Conservation (phyloP, 2,888 invertebrate genomes). For the Dimorphilus gyrociliatus region DNA sequence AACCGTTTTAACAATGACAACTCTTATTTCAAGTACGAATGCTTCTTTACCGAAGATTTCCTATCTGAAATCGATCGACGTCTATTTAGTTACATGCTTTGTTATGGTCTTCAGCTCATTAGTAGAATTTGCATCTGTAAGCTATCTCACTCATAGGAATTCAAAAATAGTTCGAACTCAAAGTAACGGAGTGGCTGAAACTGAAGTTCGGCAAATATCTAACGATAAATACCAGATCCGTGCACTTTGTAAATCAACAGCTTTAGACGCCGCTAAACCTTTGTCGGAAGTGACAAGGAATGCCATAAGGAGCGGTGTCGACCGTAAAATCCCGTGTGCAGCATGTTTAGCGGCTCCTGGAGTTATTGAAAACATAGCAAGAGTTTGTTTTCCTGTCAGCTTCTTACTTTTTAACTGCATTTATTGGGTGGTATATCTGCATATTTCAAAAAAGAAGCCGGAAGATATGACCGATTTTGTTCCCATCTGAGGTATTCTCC, state of each 20-base stretch:
- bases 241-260: too few relatives aligned
- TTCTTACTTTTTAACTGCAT: slow-evolving; percentile 10
- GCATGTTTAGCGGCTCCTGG: too few relatives aligned
- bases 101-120: slow-evolving; percentile 96
- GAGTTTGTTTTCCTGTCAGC: slow-evolving; percentile 9
- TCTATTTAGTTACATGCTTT: slow-evolving; percentile 92
- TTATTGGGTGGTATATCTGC: slow-evolving; percentile 12
- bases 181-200: too few relatives aligned
- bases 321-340: too few relatives aligned
- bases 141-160: slow-evolving; percentile 57
- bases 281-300: too few relatives aligned
- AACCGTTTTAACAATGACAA: slow-evolving; percentile 37
- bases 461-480: too few relatives aligned
- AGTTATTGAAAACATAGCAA: slow-evolving; percentile 10
- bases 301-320: too few relatives aligned
- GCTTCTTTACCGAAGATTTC: slow-evolving; percentile 31
- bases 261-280: too few relatives aligned
- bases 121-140: slow-evolving; percentile 91
- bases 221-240: too few relatives aligned
- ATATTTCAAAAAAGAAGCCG: too few relatives aligned
- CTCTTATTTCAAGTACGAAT: slow-evolving; percentile 35
- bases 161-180: not conserved
- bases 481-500: too few relatives aligned
- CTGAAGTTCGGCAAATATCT: too few relatives aligned
- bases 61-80: slow-evolving; percentile 54